Percentiles rank a stretch among this genome's conserved stretches.
phyloP scores from a whole-genome alignment of 53 echinoderm and acorn worm genomes.

The Hippasteria phrygiana region DNA sequence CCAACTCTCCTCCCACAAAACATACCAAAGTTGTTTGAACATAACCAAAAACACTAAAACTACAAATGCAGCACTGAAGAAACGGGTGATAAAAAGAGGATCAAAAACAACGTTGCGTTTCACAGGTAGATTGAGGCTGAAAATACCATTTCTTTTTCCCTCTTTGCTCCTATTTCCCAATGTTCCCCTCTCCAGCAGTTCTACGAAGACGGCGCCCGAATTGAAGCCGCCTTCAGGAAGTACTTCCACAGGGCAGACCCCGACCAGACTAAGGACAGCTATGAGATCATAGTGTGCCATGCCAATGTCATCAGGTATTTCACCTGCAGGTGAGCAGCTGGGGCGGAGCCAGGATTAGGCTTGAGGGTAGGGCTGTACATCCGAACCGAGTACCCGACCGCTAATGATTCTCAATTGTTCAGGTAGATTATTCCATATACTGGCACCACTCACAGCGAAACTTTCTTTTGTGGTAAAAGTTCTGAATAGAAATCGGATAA shows the following conservation, averaged over 20 bases:
- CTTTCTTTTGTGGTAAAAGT: no score
- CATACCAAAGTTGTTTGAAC: no score
- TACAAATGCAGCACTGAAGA: no score
- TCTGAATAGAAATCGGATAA: no score
- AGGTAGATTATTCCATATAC: no score
- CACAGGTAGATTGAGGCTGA: neutral
- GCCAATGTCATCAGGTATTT: constrained; percentile 99
- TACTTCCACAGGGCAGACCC: constrained; percentile 95
- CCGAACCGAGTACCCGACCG: no score
- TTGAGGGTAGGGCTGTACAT: neutral
- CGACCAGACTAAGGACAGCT: constrained; percentile 85
- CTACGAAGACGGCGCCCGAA: constrained; percentile 96
- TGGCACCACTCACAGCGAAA: no score
- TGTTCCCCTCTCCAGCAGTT: constrained; percentile 82
- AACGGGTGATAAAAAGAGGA: no score
- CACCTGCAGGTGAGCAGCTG: constrained; percentile 91
- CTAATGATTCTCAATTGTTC: no score
- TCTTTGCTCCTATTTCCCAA: neutral
- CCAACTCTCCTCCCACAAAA: no score
- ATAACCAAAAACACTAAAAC: no score
- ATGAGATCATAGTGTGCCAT: constrained; percentile 92
- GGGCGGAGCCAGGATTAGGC: neutral
- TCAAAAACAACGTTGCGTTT: no score
- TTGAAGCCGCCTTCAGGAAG: constrained; percentile 98
- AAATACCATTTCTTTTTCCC: neutral